Evolutionary conservation across 2,797 vertebrate genomes (phyloP), one percentile per base, ranked within the genome.

Genomic region (Gambelia wislizenii): DNA sequence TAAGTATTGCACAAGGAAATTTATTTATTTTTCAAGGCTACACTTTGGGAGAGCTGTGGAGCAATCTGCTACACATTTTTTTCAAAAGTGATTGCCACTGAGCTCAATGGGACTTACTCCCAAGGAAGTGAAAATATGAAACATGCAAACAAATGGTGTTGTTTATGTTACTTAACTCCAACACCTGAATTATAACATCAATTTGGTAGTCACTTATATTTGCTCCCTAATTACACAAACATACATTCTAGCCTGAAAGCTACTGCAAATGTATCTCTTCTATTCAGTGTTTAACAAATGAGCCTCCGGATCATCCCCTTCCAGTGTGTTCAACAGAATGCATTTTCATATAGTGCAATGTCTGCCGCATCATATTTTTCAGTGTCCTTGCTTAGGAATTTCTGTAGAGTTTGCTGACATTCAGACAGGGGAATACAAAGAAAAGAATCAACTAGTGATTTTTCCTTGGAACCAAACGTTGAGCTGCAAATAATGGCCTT

Each of bases 381-480:
- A 76, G 0, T n/a, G 33, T 25, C 39, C 54, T 88, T 94, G 92
- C 91, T 78, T 92, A 91, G 88, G 80, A 89, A 86, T 86, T 79
- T 42, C 72, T 0, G 0, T n/a, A 89, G 84, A 22, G 70, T 89
- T 89, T 54, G 89, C 90, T 78, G 90, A 93, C 93, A 95, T 91
- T 92, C 47, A 92, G 94, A 94, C 86, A 91, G 82, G 78, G 82
- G 84, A 80, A 79, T 9, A 78, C 20, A 87, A 89, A 84, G 85
- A 47, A 92, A 91, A 61, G 64, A 92, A 54, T 86, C 92, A 89
- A 92, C 47, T 87, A 92, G 93, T 92, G 74, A 87, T 92, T 90
- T 89, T 75, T 78, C 86, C 86, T 92, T 91, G 90, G 89, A 95
- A 92, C 87, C 0, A 76, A 91, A 0, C 0, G 10, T 0, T 44